Conservation (phyloP, 2,797 vertebrate species). For the Smutsia temminckii region DNA sequence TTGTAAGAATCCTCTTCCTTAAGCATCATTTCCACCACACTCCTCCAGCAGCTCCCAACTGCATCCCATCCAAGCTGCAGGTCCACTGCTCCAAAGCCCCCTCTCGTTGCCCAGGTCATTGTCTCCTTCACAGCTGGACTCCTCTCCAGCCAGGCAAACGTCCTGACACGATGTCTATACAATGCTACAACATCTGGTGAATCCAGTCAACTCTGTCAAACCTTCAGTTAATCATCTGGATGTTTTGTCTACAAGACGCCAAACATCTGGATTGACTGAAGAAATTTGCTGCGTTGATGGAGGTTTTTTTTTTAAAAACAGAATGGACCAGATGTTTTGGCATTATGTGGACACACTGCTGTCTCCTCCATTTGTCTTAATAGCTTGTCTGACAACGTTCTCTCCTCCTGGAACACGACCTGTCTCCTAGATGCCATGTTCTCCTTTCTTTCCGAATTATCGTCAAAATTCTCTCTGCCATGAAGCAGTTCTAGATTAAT, state of each 20-base stretch:
- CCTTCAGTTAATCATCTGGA: constrained; percentile 81
- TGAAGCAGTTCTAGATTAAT: constrained; percentile 43
- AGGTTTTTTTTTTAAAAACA: constrained; percentile 1
- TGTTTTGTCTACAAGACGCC: constrained; percentile 80
- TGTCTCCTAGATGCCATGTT: constrained; percentile 48
- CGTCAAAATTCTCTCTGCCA: constrained; percentile 14
- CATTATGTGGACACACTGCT: constrained; percentile 58
- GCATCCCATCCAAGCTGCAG: constrained; percentile 39
- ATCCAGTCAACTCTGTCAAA: constrained; percentile 76
- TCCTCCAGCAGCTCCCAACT: constrained; percentile 53
- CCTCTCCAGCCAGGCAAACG: constrained; percentile 68
- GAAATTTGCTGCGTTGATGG: constrained; percentile 73
- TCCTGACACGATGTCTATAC: constrained; percentile 74
- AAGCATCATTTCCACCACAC: constrained; percentile 42
- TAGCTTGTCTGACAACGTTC: constrained; percentile 60
- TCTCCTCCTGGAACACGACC: constrained; percentile 68
- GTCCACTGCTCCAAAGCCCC: constrained; percentile 47
- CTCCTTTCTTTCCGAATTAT: constrained; percentile 48
- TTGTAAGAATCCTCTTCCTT: constrained; percentile 56
- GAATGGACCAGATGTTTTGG: constrained; percentile 78
- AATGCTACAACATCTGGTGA: constrained; percentile 74
- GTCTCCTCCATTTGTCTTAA: constrained; percentile 72
- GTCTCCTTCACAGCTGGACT: constrained; percentile 72
- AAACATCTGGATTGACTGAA: constrained; percentile 83
- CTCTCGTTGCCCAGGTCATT: constrained; percentile 8